Evolutionary conservation across 1,140 invertebrate genomes (phyloP), one percentile per base, ranked within the genome.

Genomic region (Sinonovacula constricta): DNA sequence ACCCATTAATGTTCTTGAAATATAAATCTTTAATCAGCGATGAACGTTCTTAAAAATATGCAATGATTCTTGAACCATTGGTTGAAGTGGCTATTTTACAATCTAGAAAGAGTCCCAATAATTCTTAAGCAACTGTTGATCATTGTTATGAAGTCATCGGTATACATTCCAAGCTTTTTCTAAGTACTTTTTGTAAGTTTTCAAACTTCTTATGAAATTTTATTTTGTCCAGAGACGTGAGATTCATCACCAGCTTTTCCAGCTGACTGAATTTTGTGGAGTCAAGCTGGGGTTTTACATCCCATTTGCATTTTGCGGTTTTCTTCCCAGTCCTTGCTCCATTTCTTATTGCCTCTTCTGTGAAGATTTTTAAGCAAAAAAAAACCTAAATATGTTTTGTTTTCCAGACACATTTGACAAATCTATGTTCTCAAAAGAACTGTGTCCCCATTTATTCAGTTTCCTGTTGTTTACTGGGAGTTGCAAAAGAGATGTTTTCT

Each of bases 381-480:
- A 30, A 60, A 60, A 60, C 57, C 57, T 60, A 60, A 30, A 60
- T 60, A 60, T 60, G 57, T 60, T 60, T 60, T 60, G 57, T 60
- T 60, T n/a, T 60, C 28, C 57, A 60, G 57, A 60, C 57, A 60
- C 57, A 60, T 60, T 60, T 60, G 14, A 60, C 57, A 60, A 60
- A 60, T 60, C 14, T 60, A 60, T 26, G 57, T 60, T 60, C 57
- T 60, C 57, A 60, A 60, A 28, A 60, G 57, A 60, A 60, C 57
- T 60, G 24, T 60, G 57, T 60, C 57, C 57, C 15, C 15, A 60
- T 60, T 60, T 60, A 30, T 60, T 60, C 28, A 60, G 57, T 60
- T 60, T 60, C 57, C 57, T 60, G 57, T 60, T 60, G 57, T 60
- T 60, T 60, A 60, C 57, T 60, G 57, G 57, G 57, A 28, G 57